A percentile compares a stretch with the other conserved stretches of the same genome.
phyloP scores from a whole-genome alignment of 1,140 invertebrate genomes.

The Muscidifurax raptorellus region DNA sequence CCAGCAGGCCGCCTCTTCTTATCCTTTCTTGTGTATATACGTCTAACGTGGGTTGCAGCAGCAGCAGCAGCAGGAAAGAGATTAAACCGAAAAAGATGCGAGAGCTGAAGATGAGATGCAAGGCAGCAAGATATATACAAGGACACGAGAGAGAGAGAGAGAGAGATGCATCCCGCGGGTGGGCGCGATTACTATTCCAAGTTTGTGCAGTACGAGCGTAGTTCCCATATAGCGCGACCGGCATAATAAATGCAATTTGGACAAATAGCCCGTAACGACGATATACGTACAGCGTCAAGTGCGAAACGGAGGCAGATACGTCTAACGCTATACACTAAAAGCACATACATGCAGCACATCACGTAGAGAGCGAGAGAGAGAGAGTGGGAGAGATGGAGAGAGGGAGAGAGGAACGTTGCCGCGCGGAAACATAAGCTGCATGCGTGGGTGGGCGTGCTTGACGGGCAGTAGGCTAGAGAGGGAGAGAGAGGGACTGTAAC shows the following conservation, averaged over 20 bases:
- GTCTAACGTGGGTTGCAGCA: neutral
- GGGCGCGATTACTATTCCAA: neutral
- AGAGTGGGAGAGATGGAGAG: neutral
- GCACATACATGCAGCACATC: neutral
- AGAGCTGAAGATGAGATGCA: neutral
- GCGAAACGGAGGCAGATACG: neutral
- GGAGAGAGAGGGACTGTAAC: slow-evolving; percentile 12
- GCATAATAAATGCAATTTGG: slow-evolving; percentile 19
- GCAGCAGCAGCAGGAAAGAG: neutral
- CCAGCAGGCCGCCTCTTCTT: neutral
- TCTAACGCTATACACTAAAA: neutral
- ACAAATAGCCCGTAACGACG: neutral
- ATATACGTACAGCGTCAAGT: neutral
- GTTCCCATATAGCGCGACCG: neutral
- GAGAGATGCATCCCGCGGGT: neutral
- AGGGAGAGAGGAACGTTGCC: too few relatives aligned
- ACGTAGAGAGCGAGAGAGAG: neutral
- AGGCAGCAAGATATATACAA: neutral
- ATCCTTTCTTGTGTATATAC: too few relatives aligned
- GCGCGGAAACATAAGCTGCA: neutral
- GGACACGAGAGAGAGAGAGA: slow-evolving; percentile 43
- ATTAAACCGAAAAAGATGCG: neutral
- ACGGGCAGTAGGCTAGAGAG: slow-evolving; percentile 21
- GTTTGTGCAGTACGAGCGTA: too few relatives aligned
- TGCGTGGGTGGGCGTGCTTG: neutral